Evolutionary conservation across 64 coral and sea anemone species (phyloP).

Genomic region (Trachythela sp.): DNA sequence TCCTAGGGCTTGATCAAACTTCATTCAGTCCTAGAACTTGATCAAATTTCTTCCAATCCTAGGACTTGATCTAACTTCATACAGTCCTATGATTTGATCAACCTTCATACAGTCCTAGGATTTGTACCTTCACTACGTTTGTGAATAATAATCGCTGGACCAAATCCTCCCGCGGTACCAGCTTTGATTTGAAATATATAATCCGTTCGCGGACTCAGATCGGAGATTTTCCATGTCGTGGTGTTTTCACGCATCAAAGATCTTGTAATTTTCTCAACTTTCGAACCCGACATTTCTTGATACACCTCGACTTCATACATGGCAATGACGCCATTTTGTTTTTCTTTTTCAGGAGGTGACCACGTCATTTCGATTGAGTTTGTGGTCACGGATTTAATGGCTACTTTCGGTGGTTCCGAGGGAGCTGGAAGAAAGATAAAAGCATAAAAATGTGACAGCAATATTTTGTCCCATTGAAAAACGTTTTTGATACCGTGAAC

Average conservation of each 20-base stretch:
- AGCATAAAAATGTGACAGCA: background rate
- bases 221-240: background rate
- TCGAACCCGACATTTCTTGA: background rate
- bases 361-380: constrained; percentile 5
- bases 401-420: background rate
- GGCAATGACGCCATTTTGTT: background rate
- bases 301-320: background rate
- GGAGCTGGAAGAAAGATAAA: background rate
- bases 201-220: background rate
- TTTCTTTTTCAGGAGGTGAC: background rate
- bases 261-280: background rate
- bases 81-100: no score
- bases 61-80: no score
- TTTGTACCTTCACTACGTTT: background rate
- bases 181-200: constrained; percentile 12
- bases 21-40: no score
- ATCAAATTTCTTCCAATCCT: no score
- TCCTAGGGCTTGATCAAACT: no score
- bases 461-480: no score
- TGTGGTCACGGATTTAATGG: background rate
- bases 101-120: no score
- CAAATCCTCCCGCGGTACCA: background rate
- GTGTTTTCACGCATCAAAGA: background rate
- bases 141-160: background rate
- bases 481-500: no score